Evolutionary conservation across 2,113 vertebrate species (phyloP), one percentile per base, ranked within the genome.

Genomic region (Phylloscopus trochiloides): DNA sequence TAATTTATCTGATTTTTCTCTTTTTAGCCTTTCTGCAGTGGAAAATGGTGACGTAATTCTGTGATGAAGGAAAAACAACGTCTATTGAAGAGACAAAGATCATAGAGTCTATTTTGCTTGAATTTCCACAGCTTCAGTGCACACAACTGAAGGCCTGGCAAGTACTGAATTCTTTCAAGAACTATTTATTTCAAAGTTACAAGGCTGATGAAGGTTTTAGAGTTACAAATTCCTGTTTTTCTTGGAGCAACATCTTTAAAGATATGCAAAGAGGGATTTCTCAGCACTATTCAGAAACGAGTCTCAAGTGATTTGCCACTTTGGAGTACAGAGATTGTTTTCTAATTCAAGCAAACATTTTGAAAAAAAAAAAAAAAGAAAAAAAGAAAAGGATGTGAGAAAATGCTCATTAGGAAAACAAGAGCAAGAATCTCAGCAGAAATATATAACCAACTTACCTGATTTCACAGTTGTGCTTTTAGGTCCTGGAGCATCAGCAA

Each of bases 241-340:
- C 84, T 94, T 85, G 48, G 50, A 96, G 91, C 70, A 94, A 84
- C 14, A n/a, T 75, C 84, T 94, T 95, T 92, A 78, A 92, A 96
- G 91, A 84, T 75, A 92, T 71, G 73, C 89, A 76, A 89, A 92
- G 74, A 89, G 70, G 89, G 87, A 95, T 92, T 96, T 95, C 93
- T 95, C 89, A 91, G 73, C 80, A 34, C 66, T 84, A 31, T 51
- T 82, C 94, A 90, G 77, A 85, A 94, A 52, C 1, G 5, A 93
- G 77, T 82, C 92, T 92, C 94, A 57, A 91, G 92, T 91, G 93
- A 91, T 85, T 95, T 94, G 50, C 63, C 28, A 70, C 84, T 93
- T 94, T 16, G 54, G 81, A 86, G 54, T 36, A 58, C 34, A 88
- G 84, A 94, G 85, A 72, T 82, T 85, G 89, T 73, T 88, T 96